Conservation (phyloP, 2,797 vertebrate species). For the Myotis pilosus region DNA sequence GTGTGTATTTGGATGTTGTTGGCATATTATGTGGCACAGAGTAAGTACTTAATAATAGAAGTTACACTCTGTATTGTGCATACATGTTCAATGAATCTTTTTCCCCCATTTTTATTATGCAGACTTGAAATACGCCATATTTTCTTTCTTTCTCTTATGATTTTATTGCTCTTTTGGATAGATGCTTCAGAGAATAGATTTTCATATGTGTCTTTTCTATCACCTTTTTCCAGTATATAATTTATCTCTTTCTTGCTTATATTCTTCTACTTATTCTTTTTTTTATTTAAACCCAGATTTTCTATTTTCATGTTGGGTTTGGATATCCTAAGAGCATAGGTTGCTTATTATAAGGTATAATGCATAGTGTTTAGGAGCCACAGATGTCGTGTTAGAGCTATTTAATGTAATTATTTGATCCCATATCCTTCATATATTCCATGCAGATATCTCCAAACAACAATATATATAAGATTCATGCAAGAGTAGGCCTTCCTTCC, state of each 20-base stretch:
- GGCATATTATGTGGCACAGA: accelerated
- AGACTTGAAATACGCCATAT: neutral
- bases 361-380: neutral
- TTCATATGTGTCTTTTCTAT: neutral
- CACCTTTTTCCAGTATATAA: neutral
- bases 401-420: neutral
- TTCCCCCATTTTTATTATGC: neutral
- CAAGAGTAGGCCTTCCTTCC: no score
- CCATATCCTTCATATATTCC: neutral
- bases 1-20: neutral
- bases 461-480: no score
- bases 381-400: neutral
- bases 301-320: neutral
- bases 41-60: neutral
- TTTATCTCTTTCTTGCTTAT: neutral
- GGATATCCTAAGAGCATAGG: neutral
- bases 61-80: neutral
- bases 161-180: neutral
- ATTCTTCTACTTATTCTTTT: neutral
- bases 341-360: neutral
- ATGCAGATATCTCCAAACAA: neutral
- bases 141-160: neutral
- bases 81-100: neutral
- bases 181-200: neutral
- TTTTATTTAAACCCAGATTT: neutral